Evolutionary conservation across 2,888 invertebrate genomes (phyloP), one percentile per base, ranked within the genome.

Genomic region (Drosophila robusta): DNA sequence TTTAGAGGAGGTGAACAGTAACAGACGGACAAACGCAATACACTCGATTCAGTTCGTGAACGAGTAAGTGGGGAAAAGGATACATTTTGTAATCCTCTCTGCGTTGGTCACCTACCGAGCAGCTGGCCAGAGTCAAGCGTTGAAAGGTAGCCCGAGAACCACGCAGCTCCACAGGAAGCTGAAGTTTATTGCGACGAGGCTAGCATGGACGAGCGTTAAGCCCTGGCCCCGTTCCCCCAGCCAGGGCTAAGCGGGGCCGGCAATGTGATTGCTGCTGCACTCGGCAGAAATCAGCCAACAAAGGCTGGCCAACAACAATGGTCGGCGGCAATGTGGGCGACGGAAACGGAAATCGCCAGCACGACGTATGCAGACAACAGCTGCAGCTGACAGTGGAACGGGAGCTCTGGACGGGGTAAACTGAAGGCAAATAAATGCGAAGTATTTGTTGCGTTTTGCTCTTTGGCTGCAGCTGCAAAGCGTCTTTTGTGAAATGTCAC

Each of bases 361-460:
- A 56, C 67, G 34, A 46, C 51, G 62, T 52, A 66, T 47, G 36
- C 8, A 44, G 58, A 52, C 79, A 79, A 62, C 78, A 71, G 69
- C 67, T 72, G 75, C 67, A 63, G 52, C 49, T 77, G 77, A 73
- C 78, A 58, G 56, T 57, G 58, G 14, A 4, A 22, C 22, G 22
- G 22, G 22, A 22, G 22, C 3, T 22, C 22, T 0, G 22, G 39
- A 16, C 6, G 22, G 2, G 22, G 2, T 14, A 12, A 61, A 56
- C 45, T 47, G 51, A 38, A 70, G 46, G 26, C 66, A 47, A 34
- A 54, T 51, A 63, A 55, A 44, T 39, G 29, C 22, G 6, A 44
- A 54, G 45, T 71, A 74, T 70, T 87, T 84, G 81, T 84, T 83
- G 82, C 81, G 69, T 69, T 78, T 77, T 75, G 64, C 60, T 69